Conservation (phyloP, 2,113 vertebrate species). For the Erythrolamprus reginae region DNA sequence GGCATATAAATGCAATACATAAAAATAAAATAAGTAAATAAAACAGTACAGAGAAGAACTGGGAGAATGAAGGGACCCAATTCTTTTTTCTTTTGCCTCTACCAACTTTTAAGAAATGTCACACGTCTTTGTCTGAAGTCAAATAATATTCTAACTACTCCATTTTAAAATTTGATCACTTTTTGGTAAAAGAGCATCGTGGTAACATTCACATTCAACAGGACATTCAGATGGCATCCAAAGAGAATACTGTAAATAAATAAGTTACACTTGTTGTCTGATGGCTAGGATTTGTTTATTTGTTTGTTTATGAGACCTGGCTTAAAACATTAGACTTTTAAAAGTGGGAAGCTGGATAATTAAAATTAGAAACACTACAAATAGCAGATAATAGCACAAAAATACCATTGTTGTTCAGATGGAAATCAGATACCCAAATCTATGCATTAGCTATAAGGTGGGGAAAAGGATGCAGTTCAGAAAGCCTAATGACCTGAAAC, state of each 20-base stretch:
- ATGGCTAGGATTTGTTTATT: background rate
- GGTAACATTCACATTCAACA: background rate
- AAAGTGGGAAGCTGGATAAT: background rate
- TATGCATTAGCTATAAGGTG: background rate
- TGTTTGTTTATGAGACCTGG: background rate
- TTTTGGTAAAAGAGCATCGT: background rate
- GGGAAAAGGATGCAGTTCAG: no score
- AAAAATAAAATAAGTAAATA: no score
- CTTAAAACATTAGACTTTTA: background rate
- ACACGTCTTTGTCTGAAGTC: background rate
- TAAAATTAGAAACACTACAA: background rate
- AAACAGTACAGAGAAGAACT: background rate
- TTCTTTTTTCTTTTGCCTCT: background rate
- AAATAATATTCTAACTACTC: background rate
- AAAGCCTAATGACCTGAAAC: background rate
- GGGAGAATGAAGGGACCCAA: background rate
- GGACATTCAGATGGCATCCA: background rate
- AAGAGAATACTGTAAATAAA: background rate
- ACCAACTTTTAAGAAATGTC: background rate
- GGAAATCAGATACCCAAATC: background rate
- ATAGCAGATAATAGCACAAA: background rate
- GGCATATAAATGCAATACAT: no score
- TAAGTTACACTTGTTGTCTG: background rate
- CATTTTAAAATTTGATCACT: background rate
- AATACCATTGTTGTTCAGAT: background rate